phyloP scores from a whole-genome alignment of 2,113 vertebrate genomes.

The Corythoichthys intestinalis region DNA sequence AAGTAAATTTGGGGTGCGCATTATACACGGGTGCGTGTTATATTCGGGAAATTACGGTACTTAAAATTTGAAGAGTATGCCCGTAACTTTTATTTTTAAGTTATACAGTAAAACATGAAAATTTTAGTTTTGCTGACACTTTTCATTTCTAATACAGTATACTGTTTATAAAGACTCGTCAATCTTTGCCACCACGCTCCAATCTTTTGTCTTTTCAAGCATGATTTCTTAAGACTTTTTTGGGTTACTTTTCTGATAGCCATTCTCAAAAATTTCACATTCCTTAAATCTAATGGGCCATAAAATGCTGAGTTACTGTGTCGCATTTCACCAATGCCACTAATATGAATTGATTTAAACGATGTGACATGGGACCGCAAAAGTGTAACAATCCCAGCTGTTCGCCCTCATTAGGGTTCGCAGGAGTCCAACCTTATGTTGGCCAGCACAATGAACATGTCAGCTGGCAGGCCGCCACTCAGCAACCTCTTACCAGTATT shows the following conservation, averaged over 20 bases:
- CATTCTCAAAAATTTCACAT: neutral
- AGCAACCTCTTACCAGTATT: conserved; percentile 3
- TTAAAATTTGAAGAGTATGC: too few relatives aligned
- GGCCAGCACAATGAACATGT: neutral
- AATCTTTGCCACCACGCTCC: neutral
- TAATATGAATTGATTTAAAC: conserved; percentile 48
- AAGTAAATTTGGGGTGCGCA: too few relatives aligned
- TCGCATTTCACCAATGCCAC: conserved; percentile 1
- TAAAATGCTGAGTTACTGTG: conserved; percentile 9
- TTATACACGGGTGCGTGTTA: too few relatives aligned
- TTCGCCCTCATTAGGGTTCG: conserved; percentile 22
- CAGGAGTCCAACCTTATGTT: conserved; percentile 31
- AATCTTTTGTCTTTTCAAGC: neutral
- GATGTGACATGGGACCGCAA: conserved; percentile 45
- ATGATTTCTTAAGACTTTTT: neutral
- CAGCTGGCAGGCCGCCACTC: neutral
- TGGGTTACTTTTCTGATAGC: neutral
- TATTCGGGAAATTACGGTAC: too few relatives aligned
- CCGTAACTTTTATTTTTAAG: too few relatives aligned
- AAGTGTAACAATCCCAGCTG: conserved; percentile 47
- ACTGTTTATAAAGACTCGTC: too few relatives aligned
- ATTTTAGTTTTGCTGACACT: too few relatives aligned
- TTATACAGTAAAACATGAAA: too few relatives aligned
- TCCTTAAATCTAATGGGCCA: neutral
- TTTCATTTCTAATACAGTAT: too few relatives aligned